Conservation (phyloP, 2,113 vertebrate species). For the Manacus vitellinus region DNA sequence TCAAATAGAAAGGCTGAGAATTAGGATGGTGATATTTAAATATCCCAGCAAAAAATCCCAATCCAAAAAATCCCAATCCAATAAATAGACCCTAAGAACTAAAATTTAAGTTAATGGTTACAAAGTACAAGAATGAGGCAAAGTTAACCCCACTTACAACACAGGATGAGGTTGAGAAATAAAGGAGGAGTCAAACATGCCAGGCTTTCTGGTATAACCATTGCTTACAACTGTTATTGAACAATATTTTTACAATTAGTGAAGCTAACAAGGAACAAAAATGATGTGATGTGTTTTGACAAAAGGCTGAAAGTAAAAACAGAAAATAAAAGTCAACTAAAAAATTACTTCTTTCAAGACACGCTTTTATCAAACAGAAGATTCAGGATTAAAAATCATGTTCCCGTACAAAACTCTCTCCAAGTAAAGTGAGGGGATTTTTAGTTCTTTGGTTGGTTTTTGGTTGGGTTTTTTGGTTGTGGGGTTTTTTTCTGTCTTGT, state of each 20-base stretch:
- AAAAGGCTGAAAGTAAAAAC: background rate
- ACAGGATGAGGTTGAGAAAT: background rate
- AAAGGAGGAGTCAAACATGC: background rate
- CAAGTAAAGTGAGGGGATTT: background rate
- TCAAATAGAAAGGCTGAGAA: conserved; percentile 66
- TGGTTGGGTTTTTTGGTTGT: background rate
- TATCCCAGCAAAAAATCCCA: background rate
- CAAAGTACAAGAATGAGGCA: background rate
- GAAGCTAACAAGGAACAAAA: background rate
- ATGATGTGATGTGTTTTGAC: background rate
- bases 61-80: background rate
- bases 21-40: conserved; percentile 44
- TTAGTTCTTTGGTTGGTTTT: background rate
- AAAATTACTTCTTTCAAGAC: background rate
- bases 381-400: background rate
- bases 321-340: background rate
- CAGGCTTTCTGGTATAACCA: background rate
- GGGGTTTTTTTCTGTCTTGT: background rate
- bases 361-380: background rate
- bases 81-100: background rate
- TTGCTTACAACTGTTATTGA: background rate
- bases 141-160: background rate
- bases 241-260: background rate
- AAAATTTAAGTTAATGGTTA: conserved; percentile 38
- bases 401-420: background rate